Percentiles rank a stretch among this genome's conserved stretches.
Conservation (phyloP, 2,113 vertebrate genomes). For the Aythya baeri region DNA sequence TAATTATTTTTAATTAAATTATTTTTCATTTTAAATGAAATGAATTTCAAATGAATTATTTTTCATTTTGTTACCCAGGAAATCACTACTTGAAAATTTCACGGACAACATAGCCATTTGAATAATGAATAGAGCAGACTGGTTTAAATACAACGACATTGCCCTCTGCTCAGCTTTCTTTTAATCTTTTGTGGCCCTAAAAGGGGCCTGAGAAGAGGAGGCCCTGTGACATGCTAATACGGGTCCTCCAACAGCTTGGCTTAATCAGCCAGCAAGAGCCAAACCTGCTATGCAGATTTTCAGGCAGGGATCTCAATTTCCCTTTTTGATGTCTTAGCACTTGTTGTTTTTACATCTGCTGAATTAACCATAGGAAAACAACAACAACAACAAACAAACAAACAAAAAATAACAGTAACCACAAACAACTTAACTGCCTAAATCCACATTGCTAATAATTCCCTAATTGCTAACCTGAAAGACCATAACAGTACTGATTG, state of each 20-base stretch:
- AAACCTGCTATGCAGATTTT: not conserved
- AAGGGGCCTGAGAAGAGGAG: constrained; percentile 40
- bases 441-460: constrained; percentile 18
- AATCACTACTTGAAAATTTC: constrained; percentile 49
- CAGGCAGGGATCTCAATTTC: not conserved
- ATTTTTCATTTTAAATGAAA: too few relatives aligned
- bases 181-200: constrained; percentile 52
- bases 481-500: not conserved
- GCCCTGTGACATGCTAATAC: constrained; percentile 34
- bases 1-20: not conserved
- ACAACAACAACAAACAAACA: not conserved
- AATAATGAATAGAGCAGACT: constrained; percentile 35
- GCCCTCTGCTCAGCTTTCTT: constrained; percentile 36
- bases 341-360: constrained; percentile 3
- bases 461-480: constrained; percentile 16
- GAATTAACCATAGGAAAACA: not conserved
- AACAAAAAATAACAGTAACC: not conserved
- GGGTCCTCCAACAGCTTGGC: not conserved
- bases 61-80: not conserved
- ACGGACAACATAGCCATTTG: not conserved
- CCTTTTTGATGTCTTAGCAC: not conserved
- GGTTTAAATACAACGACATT: constrained; percentile 38
- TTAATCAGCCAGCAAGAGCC: not conserved
- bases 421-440: constrained; percentile 1
- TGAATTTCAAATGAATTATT: too few relatives aligned